phyloP scores from a whole-genome alignment of 1,140 invertebrate genomes.

The Riptortus pedestris region DNA sequence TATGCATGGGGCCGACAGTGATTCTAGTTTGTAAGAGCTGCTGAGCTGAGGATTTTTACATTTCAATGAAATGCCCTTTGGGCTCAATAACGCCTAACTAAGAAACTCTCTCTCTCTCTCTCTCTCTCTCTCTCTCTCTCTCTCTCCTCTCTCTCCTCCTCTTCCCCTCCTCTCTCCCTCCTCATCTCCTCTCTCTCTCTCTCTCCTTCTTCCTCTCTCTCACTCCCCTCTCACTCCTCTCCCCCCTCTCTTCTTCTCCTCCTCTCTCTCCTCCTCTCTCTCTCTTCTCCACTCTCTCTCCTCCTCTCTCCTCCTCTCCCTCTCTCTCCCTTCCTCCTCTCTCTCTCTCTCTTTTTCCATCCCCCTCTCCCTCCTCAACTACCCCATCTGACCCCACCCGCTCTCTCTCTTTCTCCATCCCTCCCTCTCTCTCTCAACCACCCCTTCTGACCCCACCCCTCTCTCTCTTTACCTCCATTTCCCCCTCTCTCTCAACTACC shows the following conservation, averaged over 20 bases:
- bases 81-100: not conserved
- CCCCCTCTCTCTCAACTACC: too few species aligned
- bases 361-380: too few species aligned
- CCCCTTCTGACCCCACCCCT: too few species aligned
- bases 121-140: not conserved
- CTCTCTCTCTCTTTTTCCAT: not conserved
- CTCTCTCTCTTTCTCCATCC: too few species aligned
- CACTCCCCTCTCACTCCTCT: not conserved
- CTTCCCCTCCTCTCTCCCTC: not conserved
- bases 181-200: too few species aligned
- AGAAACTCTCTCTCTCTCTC: too few species aligned
- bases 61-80: not conserved
- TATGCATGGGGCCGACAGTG: too few species aligned
- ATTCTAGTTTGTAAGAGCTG: too few species aligned
- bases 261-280: slow-evolving; percentile 1
- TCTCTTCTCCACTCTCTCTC: not conserved
- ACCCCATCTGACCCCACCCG: too few species aligned
- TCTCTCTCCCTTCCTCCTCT: slow-evolving; percentile 11
- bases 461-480: too few species aligned
- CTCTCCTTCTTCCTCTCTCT: not conserved
- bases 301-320: not conserved
- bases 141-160: not conserved
- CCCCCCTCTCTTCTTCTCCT: not conserved
- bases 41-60: too few species aligned
- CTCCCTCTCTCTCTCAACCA: too few species aligned